Evolutionary conservation across 1,140 invertebrate genomes (phyloP).

Genomic region (Aphelenchoides besseyi): DNA sequence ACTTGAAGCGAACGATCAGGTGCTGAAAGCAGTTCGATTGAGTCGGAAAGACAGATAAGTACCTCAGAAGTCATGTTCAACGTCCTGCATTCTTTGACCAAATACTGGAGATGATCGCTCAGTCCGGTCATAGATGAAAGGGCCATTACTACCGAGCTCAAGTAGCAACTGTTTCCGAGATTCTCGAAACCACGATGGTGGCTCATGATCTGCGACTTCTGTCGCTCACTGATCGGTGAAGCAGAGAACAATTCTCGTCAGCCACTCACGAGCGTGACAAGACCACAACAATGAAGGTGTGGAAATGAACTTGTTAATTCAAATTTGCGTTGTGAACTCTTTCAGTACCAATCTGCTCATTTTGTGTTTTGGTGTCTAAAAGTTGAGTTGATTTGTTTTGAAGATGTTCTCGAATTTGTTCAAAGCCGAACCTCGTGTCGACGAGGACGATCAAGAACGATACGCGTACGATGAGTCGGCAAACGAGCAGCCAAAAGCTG

Average conservation of each 20-base stretch:
- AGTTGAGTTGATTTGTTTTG: too few species aligned
- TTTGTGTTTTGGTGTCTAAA: too few species aligned
- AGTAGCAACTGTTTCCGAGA: slow-evolving; percentile 4
- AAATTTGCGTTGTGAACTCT: too few species aligned
- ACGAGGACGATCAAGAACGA: not conserved
- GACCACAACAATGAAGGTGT: too few species aligned
- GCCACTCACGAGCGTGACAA: too few species aligned
- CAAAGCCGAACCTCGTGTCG: not conserved
- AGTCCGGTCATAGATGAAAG: not conserved
- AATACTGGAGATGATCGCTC: not conserved
- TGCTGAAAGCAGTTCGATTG: not conserved
- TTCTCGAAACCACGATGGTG: slow-evolving; percentile 19
- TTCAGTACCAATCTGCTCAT: too few species aligned
- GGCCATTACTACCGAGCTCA: not conserved
- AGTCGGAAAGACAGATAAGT: not conserved
- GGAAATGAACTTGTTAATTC: too few species aligned
- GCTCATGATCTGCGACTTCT: too few species aligned
- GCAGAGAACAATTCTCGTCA: too few species aligned
- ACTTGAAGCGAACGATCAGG: not conserved
- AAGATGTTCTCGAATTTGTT: not conserved
- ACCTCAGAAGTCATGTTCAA: not conserved
- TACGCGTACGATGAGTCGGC: not conserved
- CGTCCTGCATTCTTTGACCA: not conserved
- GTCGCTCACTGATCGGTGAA: too few species aligned
- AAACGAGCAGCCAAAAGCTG: not conserved